Evolutionary conservation across 2,888 invertebrate genomes (phyloP).

Genomic region (Aspidapion aeneum): DNA sequence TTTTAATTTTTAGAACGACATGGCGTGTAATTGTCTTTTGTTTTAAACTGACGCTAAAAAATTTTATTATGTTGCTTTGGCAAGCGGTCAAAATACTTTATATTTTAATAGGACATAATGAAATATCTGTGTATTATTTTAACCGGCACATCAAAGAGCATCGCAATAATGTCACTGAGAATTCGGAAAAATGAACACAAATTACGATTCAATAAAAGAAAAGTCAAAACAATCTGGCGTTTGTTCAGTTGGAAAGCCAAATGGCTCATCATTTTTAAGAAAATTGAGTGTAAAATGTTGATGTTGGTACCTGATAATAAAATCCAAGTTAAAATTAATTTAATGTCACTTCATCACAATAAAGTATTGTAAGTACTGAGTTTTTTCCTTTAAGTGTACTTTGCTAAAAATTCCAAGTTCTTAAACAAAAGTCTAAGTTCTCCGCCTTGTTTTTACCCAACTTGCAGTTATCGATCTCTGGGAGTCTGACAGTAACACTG

Average conservation of each 20-base stretch:
- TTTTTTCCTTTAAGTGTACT: too few relatives aligned
- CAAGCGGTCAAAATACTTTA: slow-evolving; percentile 18
- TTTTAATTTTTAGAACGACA: neutral
- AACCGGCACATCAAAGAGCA: slow-evolving; percentile 1
- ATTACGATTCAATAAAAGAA: neutral
- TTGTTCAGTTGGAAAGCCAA: neutral
- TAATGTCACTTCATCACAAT: too few relatives aligned
- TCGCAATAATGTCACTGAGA: slow-evolving; percentile 1
- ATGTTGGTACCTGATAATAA: too few relatives aligned
- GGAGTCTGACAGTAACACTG: too few relatives aligned
- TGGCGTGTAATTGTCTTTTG: neutral
- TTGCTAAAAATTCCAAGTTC: too few relatives aligned
- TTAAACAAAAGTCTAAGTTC: too few relatives aligned
- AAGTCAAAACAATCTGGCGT: neutral
- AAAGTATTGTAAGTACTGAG: too few relatives aligned
- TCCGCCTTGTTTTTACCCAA: too few relatives aligned
- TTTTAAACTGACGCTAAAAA: neutral
- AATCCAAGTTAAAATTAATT: neutral
- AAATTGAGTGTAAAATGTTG: neutral
- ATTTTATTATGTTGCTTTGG: slow-evolving; percentile 16
- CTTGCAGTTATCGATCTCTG: too few relatives aligned
- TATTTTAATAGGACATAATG: slow-evolving; percentile 3
- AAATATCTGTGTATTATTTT: slow-evolving; percentile 2
- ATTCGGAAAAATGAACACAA: slow-evolving; percentile 1
- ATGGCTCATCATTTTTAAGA: neutral